A percentile compares a stretch with the other conserved stretches of the same genome.
Conservation (phyloP, 1,140 invertebrate genomes). For the Lepidostoma basale region DNA sequence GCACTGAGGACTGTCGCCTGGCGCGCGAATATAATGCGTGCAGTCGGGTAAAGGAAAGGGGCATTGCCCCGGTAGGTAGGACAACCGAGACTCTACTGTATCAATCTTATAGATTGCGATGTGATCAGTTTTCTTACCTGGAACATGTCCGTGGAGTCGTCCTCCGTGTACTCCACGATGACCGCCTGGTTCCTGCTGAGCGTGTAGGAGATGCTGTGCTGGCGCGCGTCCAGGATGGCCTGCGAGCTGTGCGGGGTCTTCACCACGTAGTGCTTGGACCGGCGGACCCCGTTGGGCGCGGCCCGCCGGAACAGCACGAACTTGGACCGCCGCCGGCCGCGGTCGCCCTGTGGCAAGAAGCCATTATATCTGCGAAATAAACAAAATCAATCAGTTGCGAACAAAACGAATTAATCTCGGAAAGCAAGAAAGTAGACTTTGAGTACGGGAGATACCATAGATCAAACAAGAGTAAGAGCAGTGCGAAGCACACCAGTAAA, state of each 20-base stretch:
- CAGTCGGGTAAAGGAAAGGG: too few relatives aligned
- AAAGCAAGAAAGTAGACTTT: too few relatives aligned
- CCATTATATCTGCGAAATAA: slow-evolving; percentile 86
- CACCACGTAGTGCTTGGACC: slow-evolving; percentile 94
- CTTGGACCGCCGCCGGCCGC: slow-evolving; percentile 90
- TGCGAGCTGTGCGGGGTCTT: slow-evolving; percentile 88
- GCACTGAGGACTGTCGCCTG: too few relatives aligned
- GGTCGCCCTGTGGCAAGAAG: slow-evolving; percentile 88
- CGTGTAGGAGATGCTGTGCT: slow-evolving; percentile 97
- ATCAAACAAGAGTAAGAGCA: too few relatives aligned
- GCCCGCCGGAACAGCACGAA: slow-evolving; percentile 87
- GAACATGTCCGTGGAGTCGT: slow-evolving; percentile 97
- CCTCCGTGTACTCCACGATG: slow-evolving; percentile 95
- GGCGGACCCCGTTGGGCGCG: slow-evolving; percentile 89
- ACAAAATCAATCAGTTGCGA: too few relatives aligned
- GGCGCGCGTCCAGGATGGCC: slow-evolving; percentile 87
- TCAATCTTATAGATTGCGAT: too few relatives aligned
- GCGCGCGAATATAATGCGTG: too few relatives aligned
- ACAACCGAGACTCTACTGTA: too few relatives aligned
- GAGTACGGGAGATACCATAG: too few relatives aligned
- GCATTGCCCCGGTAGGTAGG: too few relatives aligned
- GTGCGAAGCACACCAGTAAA: too few relatives aligned
- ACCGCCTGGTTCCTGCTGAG: slow-evolving; percentile 94
- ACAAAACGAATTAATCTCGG: too few relatives aligned
- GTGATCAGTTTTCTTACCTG: slow-evolving; percentile 72